phyloP scores from a whole-genome alignment of 2,797 vertebrate species.

The Huso huso region DNA sequence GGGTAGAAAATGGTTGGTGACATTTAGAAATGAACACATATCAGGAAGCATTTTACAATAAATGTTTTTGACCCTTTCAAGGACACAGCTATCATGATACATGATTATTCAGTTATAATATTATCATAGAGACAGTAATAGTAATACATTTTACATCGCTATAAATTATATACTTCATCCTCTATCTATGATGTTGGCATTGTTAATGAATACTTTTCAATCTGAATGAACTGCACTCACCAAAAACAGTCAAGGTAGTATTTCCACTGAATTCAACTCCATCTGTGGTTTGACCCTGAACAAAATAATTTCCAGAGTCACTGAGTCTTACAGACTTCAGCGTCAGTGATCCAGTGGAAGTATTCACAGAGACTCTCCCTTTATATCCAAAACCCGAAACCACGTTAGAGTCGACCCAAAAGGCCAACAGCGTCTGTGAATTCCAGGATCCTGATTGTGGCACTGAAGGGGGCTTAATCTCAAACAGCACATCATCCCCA shows the following conservation, averaged over 20 bases:
- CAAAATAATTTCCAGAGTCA: constrained; percentile 39
- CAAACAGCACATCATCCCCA: constrained; percentile 33
- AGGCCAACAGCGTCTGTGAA: constrained; percentile 28
- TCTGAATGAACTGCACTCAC: no score
- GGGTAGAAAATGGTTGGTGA: no score
- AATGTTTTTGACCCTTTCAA: no score
- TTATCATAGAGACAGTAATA: no score
- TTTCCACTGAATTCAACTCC: background rate
- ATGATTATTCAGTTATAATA: background rate
- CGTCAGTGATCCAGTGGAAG: constrained; percentile 33
- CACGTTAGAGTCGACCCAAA: constrained; percentile 30
- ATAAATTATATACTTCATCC: no score
- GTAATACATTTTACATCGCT: background rate
- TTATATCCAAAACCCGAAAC: constrained; percentile 20
- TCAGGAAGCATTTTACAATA: background rate
- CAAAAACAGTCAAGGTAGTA: no score
- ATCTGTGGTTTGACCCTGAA: background rate
- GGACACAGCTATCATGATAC: background rate
- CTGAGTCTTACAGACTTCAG: constrained; percentile 29
- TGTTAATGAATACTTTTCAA: no score
- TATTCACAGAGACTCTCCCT: constrained; percentile 29
- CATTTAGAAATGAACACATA: background rate
- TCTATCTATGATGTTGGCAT: no score
- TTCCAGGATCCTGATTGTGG: constrained; percentile 37
- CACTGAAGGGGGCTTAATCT: constrained; percentile 20